Evolutionary conservation across 64 coral and sea anemone species (phyloP), one percentile per base, ranked within the genome.

Genomic region (Montipora foliosa): DNA sequence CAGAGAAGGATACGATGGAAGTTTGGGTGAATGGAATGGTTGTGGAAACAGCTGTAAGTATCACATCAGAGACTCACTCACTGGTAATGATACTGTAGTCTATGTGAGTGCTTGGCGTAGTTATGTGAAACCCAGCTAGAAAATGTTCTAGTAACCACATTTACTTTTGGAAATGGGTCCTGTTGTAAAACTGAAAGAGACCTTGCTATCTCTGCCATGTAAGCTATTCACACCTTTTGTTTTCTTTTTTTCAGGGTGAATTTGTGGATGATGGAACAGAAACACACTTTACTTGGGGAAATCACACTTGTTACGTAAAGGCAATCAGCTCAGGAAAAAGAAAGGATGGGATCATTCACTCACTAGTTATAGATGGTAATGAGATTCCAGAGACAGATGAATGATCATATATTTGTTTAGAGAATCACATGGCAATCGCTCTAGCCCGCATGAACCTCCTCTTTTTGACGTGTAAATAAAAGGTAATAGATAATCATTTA

Each of bases 1-100:
- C 80, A 99, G 98, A 99, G 86, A 99, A 99, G 62, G 95, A 99
- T 69, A 99, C 95, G 5, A 96, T 99, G 98, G 98, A 99, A 50
- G 92, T 99, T 4, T 99, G 98, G 98, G 85, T 96, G 24, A 99
- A 99, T 93, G 98, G 98, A 89, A 61, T 37, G 22, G 93, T 96
- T 8, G 95, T 99, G 81, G 98, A 99, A 79, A 99, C 98, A 80
- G 98, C 98, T 88, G 98, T 99, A 90, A 99, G 98, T 87, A 64
- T 84, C 25, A 25, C 44, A 67, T 46, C 8, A 44, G 1, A 66
- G 7, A 44, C 14, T 11, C 52, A 5, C 58, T 17, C 15, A 50
- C 0, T n/a, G 60, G 21, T 20, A 7, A 73, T 29, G 19, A 73
- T 5, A 21, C 53, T 57, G 6, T 57, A 57, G 37, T 37, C 37